Conservation (phyloP, 2,888 invertebrate species). For the Carterocephalus palaemon region DNA sequence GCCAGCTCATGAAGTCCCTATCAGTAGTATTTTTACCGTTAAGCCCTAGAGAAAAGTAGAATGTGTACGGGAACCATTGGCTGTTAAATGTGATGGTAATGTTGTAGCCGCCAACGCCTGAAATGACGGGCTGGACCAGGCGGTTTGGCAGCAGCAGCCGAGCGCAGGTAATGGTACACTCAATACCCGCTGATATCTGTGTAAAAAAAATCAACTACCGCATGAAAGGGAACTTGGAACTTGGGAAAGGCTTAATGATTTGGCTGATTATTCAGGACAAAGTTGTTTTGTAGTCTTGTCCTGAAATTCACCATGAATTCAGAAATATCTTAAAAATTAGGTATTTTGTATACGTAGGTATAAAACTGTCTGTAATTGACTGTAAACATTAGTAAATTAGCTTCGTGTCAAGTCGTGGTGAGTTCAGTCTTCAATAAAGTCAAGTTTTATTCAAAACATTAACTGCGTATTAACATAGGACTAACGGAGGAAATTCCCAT, state of each 20-base stretch:
- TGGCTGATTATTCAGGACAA: neutral
- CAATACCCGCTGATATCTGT: constrained; percentile 63
- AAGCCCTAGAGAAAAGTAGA: constrained; percentile 51
- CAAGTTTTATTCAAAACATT: too few species aligned
- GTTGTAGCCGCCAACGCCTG: constrained; percentile 61
- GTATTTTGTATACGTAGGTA: too few species aligned
- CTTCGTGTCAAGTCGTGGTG: too few species aligned
- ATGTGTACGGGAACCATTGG: constrained; percentile 54
- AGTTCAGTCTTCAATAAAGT: too few species aligned
- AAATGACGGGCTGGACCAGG: constrained; percentile 40
- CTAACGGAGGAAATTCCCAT: too few species aligned
- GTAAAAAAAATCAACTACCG: constrained; percentile 15
- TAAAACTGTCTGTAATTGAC: too few species aligned
- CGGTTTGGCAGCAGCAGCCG: constrained; percentile 54
- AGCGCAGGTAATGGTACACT: constrained; percentile 58
- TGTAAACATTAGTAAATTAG: too few species aligned
- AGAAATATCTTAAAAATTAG: too few species aligned
- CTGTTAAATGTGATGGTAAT: constrained; percentile 48
- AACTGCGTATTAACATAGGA: too few species aligned
- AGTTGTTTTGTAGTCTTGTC: neutral
- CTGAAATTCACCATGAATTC: too few species aligned
- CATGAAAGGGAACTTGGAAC: constrained; percentile 1
- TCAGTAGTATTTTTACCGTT: constrained; percentile 49
- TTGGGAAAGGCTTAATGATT: neutral
- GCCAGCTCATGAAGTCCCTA: constrained; percentile 41